Evolutionary conservation across 2,113 vertebrate species (phyloP), one percentile per base, ranked within the genome.

Genomic region (Saccopteryx bilineata): DNA sequence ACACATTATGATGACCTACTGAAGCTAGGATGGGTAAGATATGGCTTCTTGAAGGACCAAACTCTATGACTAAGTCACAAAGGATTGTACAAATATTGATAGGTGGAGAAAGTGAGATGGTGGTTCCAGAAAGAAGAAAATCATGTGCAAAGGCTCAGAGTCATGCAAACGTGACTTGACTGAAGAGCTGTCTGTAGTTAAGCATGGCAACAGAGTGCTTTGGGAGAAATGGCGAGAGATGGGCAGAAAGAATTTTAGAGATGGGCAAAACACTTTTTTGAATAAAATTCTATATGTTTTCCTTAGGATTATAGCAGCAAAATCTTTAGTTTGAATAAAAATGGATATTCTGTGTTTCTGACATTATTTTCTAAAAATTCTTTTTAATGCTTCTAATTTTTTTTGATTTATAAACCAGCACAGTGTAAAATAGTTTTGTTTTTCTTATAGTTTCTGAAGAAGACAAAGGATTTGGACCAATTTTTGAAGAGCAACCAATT

Each of bases 401-500:
- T 18, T 74, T 69, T 92, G 1, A 66, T 8, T 74, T 93, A n/a
- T 31, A 72, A 83, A 85, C 10, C 7, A 76, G 9, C 15, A 82
- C 18, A 54, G 19, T 90, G 7, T 90, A 72, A 94, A 87, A 87
- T 93, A 0, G 95, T 95, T 90, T 72, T 97, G 48, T 97, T 79
- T 75, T 97, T 48, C 65, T 93, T 90, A 65, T 87, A 95, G 95
- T 98, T 97, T 94, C 98, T 99, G 99, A 99, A 78, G 99, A 99
- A 97, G 98, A 98, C 96, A 98, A 99, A 98, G 99, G 99, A 96
- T 99, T 99, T 93, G 99, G 99, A 87, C 99, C 99, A 0, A 99
- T 99, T 98, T 99, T 99, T 98, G 99, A 99, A 98, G 99, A 99
- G 94, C 99, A 99, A 90, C 99, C 99, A 24, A 98, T 99, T 60